Base-by-base conservation (phyloP, 2,797 vertebrate genomes). In the Prunella strophiata region DNA sequence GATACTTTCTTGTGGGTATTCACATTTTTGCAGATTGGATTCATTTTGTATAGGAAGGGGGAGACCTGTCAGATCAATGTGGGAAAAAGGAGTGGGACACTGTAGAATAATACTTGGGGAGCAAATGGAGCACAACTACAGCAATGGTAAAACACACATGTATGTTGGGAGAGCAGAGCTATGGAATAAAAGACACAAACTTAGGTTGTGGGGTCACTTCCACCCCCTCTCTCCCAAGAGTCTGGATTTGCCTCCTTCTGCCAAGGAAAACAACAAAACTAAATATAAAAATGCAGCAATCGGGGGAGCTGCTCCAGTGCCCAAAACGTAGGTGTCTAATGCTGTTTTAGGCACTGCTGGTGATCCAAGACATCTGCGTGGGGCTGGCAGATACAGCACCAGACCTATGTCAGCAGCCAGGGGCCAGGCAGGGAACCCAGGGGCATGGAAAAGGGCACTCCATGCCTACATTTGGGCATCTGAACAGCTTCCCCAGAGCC, bases 241-340 rank as follows among this genome's bases (percentile, higher is more conserved):
- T 45, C 54, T 78, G 70, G 50, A 72, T 88, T 82, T 86, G 47
- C 54, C 75, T 85, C 48, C 51, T 74, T 83, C 71, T 7, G 85
- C 76, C 89, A 94, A 88, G 62, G 43, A 71, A 91, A 95, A 71
- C 74, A 94, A 74, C 65, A 80, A 88, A 85, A 52, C 52, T 43
- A 61, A 71, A 91, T 68, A 89, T 57, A 83, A 89, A 94, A 91
- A 67, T 5, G 18, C 61, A 84, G 62, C 2, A 1, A 89, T 71
- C 42, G 67, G 68, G 59, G n/a, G 57, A 92, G 61, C 70, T 48
- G 88, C 79, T 85, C 45, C 9, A 1, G 27, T 85, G 79, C 88
- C 79, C 85, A 65, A 74, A 88, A 42, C 1, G 3, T 88, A 72
- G 73, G 85, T 91, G 80, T 78, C 70, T 90, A 74, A 81, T 43